These are phyloP conservation scores for Dolomedes plantarius DNA, from an alignment of 2,888 invertebrate genomes.

Conservation along the genomic window DNA sequence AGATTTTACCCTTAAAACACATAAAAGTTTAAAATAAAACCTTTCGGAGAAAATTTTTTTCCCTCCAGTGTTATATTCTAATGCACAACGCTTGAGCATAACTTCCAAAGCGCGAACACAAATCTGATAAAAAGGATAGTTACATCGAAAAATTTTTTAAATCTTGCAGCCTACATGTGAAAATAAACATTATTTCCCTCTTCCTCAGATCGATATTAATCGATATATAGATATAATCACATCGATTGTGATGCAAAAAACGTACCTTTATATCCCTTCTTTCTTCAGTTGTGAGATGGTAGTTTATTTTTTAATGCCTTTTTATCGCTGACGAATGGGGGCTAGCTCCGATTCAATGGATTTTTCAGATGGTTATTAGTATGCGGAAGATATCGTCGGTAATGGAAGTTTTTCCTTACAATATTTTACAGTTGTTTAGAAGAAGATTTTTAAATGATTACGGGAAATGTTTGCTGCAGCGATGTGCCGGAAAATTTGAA, in stretches of 20 bases:
- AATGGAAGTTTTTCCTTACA: neutral
- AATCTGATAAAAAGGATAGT: no score
- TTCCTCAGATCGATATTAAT: neutral
- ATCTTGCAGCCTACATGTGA: neutral
- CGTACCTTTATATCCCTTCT: neutral
- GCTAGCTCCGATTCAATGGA: neutral
- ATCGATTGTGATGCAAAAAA: conserved; percentile 3
- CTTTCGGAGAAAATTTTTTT: no score
- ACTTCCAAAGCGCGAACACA: no score
- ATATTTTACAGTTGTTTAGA: neutral
- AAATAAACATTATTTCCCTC: neutral
- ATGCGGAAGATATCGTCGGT: neutral
- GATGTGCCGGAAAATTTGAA: no score
- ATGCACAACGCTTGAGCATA: no score
- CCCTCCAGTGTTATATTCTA: no score
- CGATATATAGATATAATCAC: neutral
- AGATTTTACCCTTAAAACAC: no score
- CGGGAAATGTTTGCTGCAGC: no score
- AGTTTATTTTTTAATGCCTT: conserved; percentile 5
- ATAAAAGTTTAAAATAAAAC: no score
- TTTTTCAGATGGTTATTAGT: conserved; percentile 4
- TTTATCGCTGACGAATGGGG: neutral
- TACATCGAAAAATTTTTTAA: no score
- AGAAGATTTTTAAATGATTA: neutral
- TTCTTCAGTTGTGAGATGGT: neutral